A percentile compares a stretch with the other conserved stretches of the same genome.
phyloP scores from a whole-genome alignment of 2,113 vertebrate species.

The Leiothrix lutea region DNA sequence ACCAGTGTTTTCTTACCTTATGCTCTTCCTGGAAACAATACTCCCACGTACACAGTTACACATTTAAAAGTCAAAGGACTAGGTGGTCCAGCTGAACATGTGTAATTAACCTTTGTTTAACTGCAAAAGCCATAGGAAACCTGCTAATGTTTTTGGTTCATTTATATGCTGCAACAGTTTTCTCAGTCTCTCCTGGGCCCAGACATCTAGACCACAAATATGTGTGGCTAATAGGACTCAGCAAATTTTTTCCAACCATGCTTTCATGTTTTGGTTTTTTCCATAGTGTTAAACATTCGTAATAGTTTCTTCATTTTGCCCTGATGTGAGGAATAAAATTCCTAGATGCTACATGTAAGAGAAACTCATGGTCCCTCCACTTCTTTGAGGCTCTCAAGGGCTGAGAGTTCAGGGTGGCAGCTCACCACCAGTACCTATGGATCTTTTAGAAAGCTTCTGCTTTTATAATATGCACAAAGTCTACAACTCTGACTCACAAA shows the following conservation, averaged over 20 bases:
- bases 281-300: background rate
- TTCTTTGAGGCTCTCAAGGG: background rate
- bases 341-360: background rate
- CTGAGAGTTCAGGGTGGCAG: background rate
- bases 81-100: background rate
- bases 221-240: background rate
- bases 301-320: background rate
- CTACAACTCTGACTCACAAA: background rate
- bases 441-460: background rate
- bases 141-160: background rate
- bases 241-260: background rate
- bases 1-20: background rate
- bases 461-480: background rate
- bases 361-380: background rate
- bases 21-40: background rate
- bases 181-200: background rate
- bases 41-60: background rate
- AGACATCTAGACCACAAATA: background rate
- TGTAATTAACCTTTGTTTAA: background rate
- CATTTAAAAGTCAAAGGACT: background rate
- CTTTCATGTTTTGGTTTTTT: background rate
- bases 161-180: background rate
- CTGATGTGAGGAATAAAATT: background rate
- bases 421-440: background rate
- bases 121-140: background rate